A percentile compares a stretch with the other conserved stretches of the same genome.
phyloP scores from a whole-genome alignment of 2,888 invertebrate species.

The Agrotis exclamationis region DNA sequence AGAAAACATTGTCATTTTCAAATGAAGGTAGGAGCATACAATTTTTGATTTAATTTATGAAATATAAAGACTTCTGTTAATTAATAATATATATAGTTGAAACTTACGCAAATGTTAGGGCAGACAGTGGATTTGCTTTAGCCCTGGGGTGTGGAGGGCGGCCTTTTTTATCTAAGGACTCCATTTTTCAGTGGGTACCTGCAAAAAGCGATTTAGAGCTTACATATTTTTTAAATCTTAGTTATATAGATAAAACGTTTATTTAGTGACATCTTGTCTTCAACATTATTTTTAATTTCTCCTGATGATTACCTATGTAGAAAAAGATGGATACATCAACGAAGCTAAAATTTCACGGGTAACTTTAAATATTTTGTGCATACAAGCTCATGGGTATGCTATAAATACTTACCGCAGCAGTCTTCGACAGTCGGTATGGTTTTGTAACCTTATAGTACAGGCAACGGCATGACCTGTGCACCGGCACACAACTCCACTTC shows the following conservation, averaged over 20 bases:
- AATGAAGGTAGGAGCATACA: background rate
- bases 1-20: background rate
- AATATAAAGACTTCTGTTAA: background rate
- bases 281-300: no score
- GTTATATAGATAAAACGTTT: no score
- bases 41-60: background rate
- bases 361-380: background rate
- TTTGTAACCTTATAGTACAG: conserved; percentile 53
- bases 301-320: no score
- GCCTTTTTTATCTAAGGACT: conserved; percentile 89
- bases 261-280: background rate
- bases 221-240: background rate
- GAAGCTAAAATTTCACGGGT: background rate
- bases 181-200: conserved; percentile 81
- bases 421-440: conserved; percentile 53
- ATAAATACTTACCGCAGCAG: conserved; percentile 65
- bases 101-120: conserved; percentile 93
- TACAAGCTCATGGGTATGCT: conserved; percentile 48
- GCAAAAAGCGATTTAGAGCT: conserved; percentile 19
- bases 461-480: conserved; percentile 60
- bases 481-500: conserved; percentile 49
- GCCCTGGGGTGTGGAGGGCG: conserved; percentile 92
- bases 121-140: conserved; percentile 92
- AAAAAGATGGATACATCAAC: background rate
- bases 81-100: background rate